phyloP scores from a whole-genome alignment of 1,140 invertebrate species.

The Forficula auricularia region DNA sequence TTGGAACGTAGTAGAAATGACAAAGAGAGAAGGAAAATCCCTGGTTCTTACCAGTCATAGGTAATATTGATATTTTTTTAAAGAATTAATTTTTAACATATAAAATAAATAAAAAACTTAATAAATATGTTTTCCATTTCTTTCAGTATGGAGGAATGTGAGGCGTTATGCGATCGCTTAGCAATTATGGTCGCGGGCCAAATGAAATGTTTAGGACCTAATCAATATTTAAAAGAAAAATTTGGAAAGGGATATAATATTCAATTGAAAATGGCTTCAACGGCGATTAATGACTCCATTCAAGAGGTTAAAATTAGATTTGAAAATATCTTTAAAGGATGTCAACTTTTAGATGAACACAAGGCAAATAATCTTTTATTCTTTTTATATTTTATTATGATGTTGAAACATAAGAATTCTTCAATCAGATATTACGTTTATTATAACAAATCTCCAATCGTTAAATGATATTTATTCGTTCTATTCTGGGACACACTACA shows the following conservation, averaged over 20 bases:
- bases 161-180: slow-evolving; percentile 65
- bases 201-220: slow-evolving; percentile 49
- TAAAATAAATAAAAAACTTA: too few relatives aligned
- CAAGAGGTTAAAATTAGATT: not conserved
- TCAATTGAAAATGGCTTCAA: not conserved
- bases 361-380: slow-evolving; percentile 11
- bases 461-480: too few relatives aligned
- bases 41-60: slow-evolving; percentile 64
- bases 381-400: too few relatives aligned
- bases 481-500: too few relatives aligned
- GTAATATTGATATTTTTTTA: slow-evolving; percentile 26
- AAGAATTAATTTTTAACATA: too few relatives aligned
- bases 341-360: slow-evolving; percentile 15
- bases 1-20: slow-evolving; percentile 50
- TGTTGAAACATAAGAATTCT: too few relatives aligned
- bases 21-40: slow-evolving; percentile 43
- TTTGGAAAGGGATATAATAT: slow-evolving; percentile 7
- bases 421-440: too few relatives aligned
- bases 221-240: slow-evolving; percentile 42
- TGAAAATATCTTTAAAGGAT: not conserved
- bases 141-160: slow-evolving; percentile 65
- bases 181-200: slow-evolving; percentile 78
- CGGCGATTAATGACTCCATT: not conserved
- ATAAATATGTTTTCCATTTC: not conserved
- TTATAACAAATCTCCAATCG: too few relatives aligned